phyloP scores from a whole-genome alignment of 2,888 invertebrate genomes.

The Meteorus colon region DNA sequence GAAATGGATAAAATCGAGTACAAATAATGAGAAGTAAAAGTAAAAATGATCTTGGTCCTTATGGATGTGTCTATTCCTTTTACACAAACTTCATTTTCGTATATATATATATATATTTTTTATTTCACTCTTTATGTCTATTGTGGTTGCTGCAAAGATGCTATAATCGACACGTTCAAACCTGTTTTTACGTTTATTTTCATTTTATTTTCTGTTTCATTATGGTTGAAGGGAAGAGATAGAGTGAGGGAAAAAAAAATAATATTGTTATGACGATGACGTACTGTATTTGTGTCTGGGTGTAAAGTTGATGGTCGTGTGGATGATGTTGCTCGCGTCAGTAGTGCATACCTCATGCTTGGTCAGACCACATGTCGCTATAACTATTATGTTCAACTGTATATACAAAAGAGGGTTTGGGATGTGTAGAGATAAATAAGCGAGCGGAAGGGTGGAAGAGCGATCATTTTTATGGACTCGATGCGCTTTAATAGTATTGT shows the following conservation, averaged over 20 bases:
- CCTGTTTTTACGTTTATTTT: background rate
- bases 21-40: background rate
- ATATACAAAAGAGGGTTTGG: background rate
- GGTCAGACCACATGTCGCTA: constrained; percentile 29
- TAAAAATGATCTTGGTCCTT: background rate
- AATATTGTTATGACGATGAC: background rate
- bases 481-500: background rate
- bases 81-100: too few relatives aligned
- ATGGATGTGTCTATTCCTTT: background rate
- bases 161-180: constrained; percentile 7
- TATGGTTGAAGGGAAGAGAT: background rate
- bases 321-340: constrained; percentile 5
- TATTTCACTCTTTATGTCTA: background rate
- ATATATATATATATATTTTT: background rate
- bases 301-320: background rate
- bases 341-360: constrained; percentile 25
- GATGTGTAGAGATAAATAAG: background rate
- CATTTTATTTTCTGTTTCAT: background rate
- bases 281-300: background rate
- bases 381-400: constrained; percentile 10
- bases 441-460: background rate
- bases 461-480: constrained; percentile 20
- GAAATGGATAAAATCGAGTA: background rate
- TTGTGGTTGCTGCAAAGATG: background rate
- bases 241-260: background rate